A percentile compares a stretch with the other conserved stretches of the same genome.
Evolutionary conservation across 2,888 invertebrate species (phyloP).

Genomic region (Ormyrus rosae): DNA sequence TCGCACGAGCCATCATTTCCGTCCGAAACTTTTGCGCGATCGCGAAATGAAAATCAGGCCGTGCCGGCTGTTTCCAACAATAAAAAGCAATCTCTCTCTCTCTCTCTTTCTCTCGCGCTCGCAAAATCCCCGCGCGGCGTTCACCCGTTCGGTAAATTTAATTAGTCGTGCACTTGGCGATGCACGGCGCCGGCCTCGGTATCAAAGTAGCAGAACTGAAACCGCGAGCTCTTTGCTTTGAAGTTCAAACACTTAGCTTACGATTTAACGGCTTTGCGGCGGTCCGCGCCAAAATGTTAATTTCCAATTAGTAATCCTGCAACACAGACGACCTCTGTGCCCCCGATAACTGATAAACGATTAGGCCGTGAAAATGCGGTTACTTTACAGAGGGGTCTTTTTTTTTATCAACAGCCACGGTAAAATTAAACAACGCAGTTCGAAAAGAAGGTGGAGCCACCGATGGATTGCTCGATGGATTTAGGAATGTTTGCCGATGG

Average conservation of each 20-base stretch:
- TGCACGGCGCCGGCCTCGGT: neutral
- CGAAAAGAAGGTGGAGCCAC: neutral
- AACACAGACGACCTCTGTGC: too few species aligned
- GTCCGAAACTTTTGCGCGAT: too few species aligned
- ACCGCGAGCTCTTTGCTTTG: constrained; percentile 13
- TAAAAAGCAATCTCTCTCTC: too few species aligned
- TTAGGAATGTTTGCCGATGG: too few species aligned
- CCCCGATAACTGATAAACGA: neutral
- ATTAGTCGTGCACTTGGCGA: neutral
- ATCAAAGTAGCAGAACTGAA: constrained; percentile 21
- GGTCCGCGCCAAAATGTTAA: constrained; percentile 11
- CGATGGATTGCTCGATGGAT: neutral
- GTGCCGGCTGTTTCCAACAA: too few species aligned
- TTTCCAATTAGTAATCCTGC: neutral
- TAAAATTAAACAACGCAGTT: neutral
- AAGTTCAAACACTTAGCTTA: constrained; percentile 29
- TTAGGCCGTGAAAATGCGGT: neutral
- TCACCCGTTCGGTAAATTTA: constrained; percentile 16
- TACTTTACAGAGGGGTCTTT: neutral
- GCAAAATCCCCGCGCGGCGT: neutral
- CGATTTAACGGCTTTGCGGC: constrained; percentile 11
- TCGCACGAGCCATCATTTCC: too few species aligned
- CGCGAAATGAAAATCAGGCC: too few species aligned
- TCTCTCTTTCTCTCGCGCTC: neutral
- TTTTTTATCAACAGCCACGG: neutral